Conservation (phyloP, 2,888 invertebrate genomes). For the Lepas anatifera region DNA sequence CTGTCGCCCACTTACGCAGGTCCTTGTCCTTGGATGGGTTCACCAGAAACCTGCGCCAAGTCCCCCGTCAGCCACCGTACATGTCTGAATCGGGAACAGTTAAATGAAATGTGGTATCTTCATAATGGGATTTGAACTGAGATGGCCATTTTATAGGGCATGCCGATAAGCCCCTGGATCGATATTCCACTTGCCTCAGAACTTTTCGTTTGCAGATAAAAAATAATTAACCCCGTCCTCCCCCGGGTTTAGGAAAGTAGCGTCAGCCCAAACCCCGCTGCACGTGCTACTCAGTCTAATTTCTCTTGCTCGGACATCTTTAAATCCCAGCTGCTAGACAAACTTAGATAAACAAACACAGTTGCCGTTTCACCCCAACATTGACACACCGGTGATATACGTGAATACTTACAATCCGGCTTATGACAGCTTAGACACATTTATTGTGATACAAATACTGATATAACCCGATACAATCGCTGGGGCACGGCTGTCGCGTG, state of each 20-base stretch:
- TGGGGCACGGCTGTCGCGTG: neutral
- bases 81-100: neutral
- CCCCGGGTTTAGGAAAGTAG: too few relatives aligned
- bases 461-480: neutral
- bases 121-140: too few relatives aligned
- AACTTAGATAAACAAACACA: neutral
- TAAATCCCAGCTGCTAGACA: too few relatives aligned
- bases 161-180: too few relatives aligned
- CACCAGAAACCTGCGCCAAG: slow-evolving; percentile 51
- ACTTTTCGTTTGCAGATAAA: too few relatives aligned
- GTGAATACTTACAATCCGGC: neutral
- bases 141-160: too few relatives aligned
- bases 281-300: too few relatives aligned
- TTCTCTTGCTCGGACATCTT: too few relatives aligned
- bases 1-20: slow-evolving; percentile 89
- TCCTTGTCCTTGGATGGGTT: slow-evolving; percentile 79
- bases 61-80: neutral
- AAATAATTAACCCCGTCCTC: too few relatives aligned
- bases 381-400: neutral
- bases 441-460: neutral
- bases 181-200: too few relatives aligned
- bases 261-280: too few relatives aligned
- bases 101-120: neutral
- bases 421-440: too few relatives aligned
- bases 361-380: neutral